A percentile compares a stretch with the other conserved stretches of the same genome.
Evolutionary conservation across 2,888 invertebrate species (phyloP).

Genomic region (Hydropsyche betteni): DNA sequence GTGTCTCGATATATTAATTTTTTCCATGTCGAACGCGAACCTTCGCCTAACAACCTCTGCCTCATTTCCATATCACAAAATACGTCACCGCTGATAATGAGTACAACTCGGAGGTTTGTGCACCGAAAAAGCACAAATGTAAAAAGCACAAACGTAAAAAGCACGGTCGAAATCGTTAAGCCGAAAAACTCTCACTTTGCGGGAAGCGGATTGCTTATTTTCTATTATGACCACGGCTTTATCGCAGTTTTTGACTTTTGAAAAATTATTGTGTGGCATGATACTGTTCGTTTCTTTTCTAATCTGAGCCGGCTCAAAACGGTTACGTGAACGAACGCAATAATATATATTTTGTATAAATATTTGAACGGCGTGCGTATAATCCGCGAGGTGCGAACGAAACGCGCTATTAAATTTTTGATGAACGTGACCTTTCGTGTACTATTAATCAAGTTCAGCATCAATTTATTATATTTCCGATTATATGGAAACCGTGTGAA

Average conservation of each 20-base stretch:
- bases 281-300: neutral
- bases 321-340: no score
- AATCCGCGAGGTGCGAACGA: no score
- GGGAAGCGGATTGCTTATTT: slow-evolving; percentile 26
- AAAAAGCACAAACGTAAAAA: slow-evolving; percentile 10
- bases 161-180: slow-evolving; percentile 37
- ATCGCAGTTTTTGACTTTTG: slow-evolving; percentile 37
- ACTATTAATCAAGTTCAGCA: no score
- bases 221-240: slow-evolving; percentile 30
- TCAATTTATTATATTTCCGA: no score
- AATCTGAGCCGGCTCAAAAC: no score
- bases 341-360: no score
- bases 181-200: slow-evolving; percentile 17
- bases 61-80: slow-evolving; percentile 27
- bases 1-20: slow-evolving; percentile 17
- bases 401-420: no score
- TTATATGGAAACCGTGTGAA: no score
- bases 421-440: no score
- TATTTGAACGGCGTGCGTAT: no score
- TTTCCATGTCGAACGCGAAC: slow-evolving; percentile 7
- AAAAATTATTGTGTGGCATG: slow-evolving; percentile 34
- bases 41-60: slow-evolving; percentile 8
- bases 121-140: slow-evolving; percentile 3
- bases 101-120: neutral
- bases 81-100: slow-evolving; percentile 25